Evolutionary conservation across 2,797 vertebrate species (phyloP).

Genomic region (Melanotaenia nigrans): DNA sequence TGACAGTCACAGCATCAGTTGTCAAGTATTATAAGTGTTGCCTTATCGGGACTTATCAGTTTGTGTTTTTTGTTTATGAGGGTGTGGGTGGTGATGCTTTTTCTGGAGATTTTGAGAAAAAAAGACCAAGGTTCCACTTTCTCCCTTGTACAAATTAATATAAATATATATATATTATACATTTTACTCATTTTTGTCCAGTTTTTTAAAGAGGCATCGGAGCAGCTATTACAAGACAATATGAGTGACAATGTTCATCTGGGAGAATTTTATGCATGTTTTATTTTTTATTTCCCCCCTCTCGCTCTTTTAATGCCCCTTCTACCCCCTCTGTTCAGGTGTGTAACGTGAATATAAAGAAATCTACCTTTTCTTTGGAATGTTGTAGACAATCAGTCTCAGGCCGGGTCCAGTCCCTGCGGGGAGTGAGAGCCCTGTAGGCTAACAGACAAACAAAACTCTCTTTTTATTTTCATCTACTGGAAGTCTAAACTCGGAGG

Average conservation of each 20-base stretch:
- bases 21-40: conserved; percentile 69
- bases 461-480: conserved; percentile 75
- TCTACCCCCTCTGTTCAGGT: conserved; percentile 67
- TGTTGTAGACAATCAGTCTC: conserved; percentile 87
- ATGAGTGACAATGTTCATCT: conserved; percentile 81
- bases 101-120: conserved; percentile 60
- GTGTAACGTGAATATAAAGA: conserved; percentile 77
- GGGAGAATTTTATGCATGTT: conserved; percentile 84
- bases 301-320: conserved; percentile 57
- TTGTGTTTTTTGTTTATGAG: conserved; percentile 23
- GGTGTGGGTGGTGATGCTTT: conserved; percentile 60
- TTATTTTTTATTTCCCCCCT: conserved; percentile 56
- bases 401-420: conserved; percentile 80
- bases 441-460: conserved; percentile 74
- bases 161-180: conserved; percentile 82
- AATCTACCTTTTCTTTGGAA: conserved; percentile 80
- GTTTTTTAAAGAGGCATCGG: conserved; percentile 82
- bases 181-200: conserved; percentile 85
- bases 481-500: conserved; percentile 82
- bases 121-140: conserved; percentile 85
- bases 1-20: conserved; percentile 45
- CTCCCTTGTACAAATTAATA: conserved; percentile 84
- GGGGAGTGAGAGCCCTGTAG: conserved; percentile 74
- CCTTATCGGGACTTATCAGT: conserved; percentile 72
- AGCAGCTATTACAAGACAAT: conserved; percentile 83